Evolutionary conservation across 2,797 vertebrate species (phyloP).

Genomic region (Meriones psammophilus): DNA sequence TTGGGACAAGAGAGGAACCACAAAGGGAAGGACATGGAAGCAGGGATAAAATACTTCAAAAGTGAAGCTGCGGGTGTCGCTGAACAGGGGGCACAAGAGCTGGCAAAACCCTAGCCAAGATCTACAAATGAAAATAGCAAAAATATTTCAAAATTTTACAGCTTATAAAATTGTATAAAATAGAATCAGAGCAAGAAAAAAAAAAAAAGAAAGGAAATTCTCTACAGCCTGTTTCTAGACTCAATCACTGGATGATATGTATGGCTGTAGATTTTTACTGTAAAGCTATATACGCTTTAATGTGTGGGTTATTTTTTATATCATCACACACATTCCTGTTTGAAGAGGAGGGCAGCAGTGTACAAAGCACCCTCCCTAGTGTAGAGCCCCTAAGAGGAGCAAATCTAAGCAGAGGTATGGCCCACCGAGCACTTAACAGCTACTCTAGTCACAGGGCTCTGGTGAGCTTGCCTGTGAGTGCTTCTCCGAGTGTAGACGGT

Average conservation of each 20-base stretch:
- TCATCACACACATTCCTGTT: not conserved
- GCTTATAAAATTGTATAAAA: constrained; percentile 88
- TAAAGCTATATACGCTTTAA: not conserved
- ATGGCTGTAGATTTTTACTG: constrained; percentile 57
- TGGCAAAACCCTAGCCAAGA: constrained; percentile 78
- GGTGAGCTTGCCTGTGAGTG: not conserved
- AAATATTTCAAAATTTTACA: constrained; percentile 65
- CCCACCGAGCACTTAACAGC: constrained; percentile 14
- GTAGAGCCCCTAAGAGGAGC: not conserved
- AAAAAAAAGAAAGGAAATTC: constrained; percentile 75
- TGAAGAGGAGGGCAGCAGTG: constrained; percentile 1
- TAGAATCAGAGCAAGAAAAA: constrained; percentile 83
- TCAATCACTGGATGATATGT: constrained; percentile 69
- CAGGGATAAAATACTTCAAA: not conserved
- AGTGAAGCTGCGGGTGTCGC: not conserved
- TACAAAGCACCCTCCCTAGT: constrained; percentile 56
- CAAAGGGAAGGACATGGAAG: not conserved
- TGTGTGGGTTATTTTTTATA: not conserved
- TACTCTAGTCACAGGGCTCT: not conserved
- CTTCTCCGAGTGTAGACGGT: not conserved
- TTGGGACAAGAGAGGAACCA: not conserved
- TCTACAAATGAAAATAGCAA: constrained; percentile 84
- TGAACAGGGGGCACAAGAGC: constrained; percentile 62
- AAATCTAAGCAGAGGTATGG: not conserved
- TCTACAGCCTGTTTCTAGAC: constrained; percentile 69